These are phyloP conservation scores for Eustalomyia histrio DNA, from an alignment of 2,888 invertebrate species.

Conservation along the genomic window DNA sequence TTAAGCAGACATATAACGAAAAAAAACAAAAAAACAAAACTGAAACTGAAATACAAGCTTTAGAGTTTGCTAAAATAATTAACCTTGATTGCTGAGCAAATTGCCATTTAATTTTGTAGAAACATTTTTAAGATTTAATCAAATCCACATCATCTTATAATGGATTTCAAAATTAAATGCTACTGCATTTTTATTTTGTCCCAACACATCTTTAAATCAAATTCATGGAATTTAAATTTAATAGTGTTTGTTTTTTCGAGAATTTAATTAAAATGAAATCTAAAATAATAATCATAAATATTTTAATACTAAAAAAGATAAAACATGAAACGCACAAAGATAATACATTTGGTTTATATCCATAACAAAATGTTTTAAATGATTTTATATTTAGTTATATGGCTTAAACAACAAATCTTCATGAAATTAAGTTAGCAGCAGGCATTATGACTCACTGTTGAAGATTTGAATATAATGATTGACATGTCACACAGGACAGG, in stretches of 20 bases:
- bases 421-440: conserved; percentile 4
- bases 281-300: conserved; percentile 60
- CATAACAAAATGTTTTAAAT: conserved; percentile 31
- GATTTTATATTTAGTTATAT: neutral
- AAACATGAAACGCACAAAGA: conserved; percentile 9
- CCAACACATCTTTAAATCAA: conserved; percentile 37
- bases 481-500: conserved; percentile 58
- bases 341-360: conserved; percentile 27
- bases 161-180: conserved; percentile 56
- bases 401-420: neutral
- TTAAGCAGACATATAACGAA: conserved; percentile 28
- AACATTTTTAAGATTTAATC: conserved; percentile 57
- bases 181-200: conserved; percentile 57
- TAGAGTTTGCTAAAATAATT: conserved; percentile 51
- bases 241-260: conserved; percentile 39
- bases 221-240: conserved; percentile 58
- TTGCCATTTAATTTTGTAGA: conserved; percentile 35
- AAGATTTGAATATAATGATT: conserved; percentile 33
- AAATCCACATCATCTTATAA: conserved; percentile 54
- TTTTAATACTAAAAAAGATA: conserved; percentile 23
- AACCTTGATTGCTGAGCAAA: conserved; percentile 50
- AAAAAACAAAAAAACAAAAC: conserved; percentile 7
- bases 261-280: conserved; percentile 61
- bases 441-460: neutral
- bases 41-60: neutral